Evolutionary conservation across 2,113 vertebrate species (phyloP).

Genomic region (Calidris pugnax): DNA sequence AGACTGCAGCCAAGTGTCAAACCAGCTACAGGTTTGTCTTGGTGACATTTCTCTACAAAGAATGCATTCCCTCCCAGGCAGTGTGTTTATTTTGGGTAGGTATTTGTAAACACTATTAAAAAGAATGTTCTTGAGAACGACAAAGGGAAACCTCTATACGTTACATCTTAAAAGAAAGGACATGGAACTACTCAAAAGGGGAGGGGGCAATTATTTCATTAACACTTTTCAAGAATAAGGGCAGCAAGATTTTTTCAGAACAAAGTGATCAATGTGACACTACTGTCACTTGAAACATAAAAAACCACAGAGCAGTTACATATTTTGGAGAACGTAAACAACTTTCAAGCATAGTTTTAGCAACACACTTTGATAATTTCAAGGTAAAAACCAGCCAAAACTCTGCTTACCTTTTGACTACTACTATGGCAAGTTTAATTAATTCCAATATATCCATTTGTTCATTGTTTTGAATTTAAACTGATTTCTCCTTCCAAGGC

Average conservation of each 20-base stretch:
- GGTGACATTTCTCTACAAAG: background rate
- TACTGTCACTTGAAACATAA: background rate
- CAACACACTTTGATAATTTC: background rate
- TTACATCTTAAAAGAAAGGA: background rate
- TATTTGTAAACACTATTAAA: background rate
- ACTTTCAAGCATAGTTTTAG: background rate
- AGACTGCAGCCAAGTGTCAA: background rate
- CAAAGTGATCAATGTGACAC: background rate
- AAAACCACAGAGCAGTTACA: background rate
- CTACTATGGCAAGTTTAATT: background rate
- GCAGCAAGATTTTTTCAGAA: background rate
- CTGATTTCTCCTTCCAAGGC: background rate
- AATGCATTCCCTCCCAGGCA: no score
- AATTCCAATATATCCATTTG: background rate
- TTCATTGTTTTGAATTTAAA: background rate
- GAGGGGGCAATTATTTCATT: background rate
- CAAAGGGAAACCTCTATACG: background rate
- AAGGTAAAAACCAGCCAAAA: background rate
- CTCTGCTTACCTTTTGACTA: background rate
- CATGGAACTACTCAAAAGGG: background rate
- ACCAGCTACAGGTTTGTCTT: background rate
- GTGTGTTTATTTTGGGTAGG: background rate
- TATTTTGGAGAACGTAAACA: background rate
- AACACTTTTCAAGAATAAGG: background rate
- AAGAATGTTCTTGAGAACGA: background rate